Percentiles rank a stretch among this genome's conserved stretches.
phyloP scores from a whole-genome alignment of 2,113 vertebrate genomes.

The Eretmochelys imbricata region DNA sequence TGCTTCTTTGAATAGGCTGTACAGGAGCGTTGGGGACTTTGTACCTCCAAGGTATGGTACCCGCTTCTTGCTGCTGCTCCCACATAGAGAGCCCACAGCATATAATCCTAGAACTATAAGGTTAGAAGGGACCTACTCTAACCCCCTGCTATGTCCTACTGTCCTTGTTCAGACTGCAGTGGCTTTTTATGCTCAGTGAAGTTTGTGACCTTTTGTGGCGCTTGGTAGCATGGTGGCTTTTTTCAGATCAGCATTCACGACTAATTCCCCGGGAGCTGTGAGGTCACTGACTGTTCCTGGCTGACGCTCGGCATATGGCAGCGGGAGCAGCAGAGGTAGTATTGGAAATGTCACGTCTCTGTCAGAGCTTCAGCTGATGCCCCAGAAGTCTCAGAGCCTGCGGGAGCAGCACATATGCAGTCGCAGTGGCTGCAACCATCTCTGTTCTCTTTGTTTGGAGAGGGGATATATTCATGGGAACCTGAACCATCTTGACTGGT shows the following conservation, averaged over 20 bases:
- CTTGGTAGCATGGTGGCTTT: neutral
- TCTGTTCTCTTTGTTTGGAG: neutral
- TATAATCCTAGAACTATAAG: neutral
- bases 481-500: neutral
- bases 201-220: neutral
- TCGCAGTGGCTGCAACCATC: neutral
- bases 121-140: neutral
- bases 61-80: neutral
- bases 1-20: neutral
- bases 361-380: neutral
- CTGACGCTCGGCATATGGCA: neutral
- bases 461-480: accelerated
- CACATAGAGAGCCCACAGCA: neutral
- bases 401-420: accelerated
- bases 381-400: neutral
- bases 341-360: neutral
- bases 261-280: no score
- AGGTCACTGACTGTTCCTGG: no score
- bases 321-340: neutral
- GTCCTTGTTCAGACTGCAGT: neutral
- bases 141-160: neutral
- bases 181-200: neutral
- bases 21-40: neutral
- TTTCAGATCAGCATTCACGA: accelerated
- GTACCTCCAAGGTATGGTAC: neutral